phyloP scores from a whole-genome alignment of 2,797 vertebrate genomes.

The Spheniscus humboldti region DNA sequence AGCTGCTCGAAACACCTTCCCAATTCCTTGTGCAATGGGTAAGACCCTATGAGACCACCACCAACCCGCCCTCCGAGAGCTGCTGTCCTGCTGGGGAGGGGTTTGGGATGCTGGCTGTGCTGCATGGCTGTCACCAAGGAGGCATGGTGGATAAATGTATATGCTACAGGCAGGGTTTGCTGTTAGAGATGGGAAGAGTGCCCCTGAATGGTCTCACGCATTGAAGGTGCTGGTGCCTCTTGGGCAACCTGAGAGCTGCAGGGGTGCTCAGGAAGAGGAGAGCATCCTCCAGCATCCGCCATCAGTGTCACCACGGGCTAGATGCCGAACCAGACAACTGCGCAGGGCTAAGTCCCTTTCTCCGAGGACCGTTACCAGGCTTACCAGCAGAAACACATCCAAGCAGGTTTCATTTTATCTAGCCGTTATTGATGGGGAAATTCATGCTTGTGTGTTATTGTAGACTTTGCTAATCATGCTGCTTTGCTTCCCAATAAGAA shows the following conservation, averaged over 20 bases:
- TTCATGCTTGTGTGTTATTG: rapidly evolving
- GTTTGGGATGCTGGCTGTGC: background rate
- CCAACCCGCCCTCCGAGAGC: background rate
- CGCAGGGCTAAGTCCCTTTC: background rate
- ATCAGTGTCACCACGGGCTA: background rate
- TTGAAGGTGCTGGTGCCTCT: background rate
- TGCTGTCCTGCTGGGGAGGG: background rate
- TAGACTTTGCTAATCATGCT: background rate
- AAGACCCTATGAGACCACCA: background rate
- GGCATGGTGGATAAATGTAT: rapidly evolving
- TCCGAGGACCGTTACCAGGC: background rate
- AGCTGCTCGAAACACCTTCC: background rate
- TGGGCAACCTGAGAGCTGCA: background rate
- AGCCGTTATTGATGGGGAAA: rapidly evolving
- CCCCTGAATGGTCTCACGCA: background rate
- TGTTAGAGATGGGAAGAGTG: background rate
- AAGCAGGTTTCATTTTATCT: background rate
- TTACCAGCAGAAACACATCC: background rate
- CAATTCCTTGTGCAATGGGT: background rate
- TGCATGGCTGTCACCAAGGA: background rate
- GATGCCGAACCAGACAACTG: background rate
- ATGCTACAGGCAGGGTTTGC: background rate
- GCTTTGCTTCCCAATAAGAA: background rate
- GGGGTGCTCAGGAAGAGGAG: background rate
- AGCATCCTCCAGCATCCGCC: background rate